These are phyloP conservation scores for Pilophorus perplexus DNA, from an alignment of 2,888 invertebrate species.

Conservation along the genomic window DNA sequence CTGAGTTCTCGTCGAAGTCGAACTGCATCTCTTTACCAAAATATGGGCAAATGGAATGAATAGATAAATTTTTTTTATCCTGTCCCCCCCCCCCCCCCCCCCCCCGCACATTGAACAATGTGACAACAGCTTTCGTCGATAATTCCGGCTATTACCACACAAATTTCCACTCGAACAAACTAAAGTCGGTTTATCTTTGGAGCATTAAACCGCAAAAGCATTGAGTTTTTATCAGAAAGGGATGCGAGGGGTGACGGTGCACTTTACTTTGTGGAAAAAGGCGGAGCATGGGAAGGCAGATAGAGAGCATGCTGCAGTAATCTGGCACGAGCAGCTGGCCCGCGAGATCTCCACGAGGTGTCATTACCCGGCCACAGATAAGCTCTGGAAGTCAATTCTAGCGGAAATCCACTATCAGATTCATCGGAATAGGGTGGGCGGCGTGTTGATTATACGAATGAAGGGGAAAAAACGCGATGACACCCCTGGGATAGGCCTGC, in stretches of 20 bases:
- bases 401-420: slow-evolving; percentile 35
- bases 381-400: slow-evolving; percentile 35
- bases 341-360: slow-evolving; percentile 4
- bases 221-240: slow-evolving; percentile 25
- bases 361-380: slow-evolving; percentile 24
- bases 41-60: no score
- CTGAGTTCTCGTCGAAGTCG: no score
- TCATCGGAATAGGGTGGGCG: slow-evolving; percentile 21
- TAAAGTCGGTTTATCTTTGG: slow-evolving; percentile 21
- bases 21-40: no score
- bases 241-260: slow-evolving; percentile 16
- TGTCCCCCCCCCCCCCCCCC: no score
- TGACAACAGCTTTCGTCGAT: not conserved
- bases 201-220: slow-evolving; percentile 22
- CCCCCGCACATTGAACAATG: no score
- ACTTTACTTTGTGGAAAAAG: slow-evolving; percentile 26
- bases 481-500: slow-evolving; percentile 7
- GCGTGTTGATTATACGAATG: slow-evolving; percentile 30
- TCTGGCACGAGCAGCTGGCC: slow-evolving; percentile 17
- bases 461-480: slow-evolving; percentile 10
- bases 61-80: no score
- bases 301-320: slow-evolving; percentile 13
- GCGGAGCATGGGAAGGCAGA: not conserved
- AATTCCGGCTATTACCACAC: slow-evolving; percentile 18
- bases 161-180: slow-evolving; percentile 33